Conservation (phyloP, 2,797 vertebrate species). For the Fundulus diaphanus region DNA sequence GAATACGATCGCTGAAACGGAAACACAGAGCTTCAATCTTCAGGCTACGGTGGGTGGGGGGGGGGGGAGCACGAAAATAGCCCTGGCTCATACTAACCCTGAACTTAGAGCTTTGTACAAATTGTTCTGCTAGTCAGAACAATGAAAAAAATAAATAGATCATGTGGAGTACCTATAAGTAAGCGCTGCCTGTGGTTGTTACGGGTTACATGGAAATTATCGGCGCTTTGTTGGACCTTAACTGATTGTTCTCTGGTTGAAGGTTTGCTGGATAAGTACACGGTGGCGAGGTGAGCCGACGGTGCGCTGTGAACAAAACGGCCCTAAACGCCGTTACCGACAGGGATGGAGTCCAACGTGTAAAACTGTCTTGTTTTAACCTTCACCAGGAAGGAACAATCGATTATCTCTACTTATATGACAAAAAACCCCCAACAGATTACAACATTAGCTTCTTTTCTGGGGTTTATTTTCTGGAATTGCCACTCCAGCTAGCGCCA, state of each 20-base stretch:
- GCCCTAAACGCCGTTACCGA: too few species aligned
- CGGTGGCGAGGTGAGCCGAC: not conserved
- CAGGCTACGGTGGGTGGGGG: not conserved
- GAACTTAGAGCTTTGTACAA: not conserved
- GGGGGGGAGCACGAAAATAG: not conserved
- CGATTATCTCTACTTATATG: not conserved
- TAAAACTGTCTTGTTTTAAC: too few species aligned
- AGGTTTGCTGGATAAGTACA: not conserved
- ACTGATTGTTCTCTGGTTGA: not conserved
- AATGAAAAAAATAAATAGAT: not conserved
- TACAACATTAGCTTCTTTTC: not conserved
- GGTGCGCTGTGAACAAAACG: not conserved
- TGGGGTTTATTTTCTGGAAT: not conserved
- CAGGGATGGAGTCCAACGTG: too few species aligned
- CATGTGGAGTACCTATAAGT: not conserved
- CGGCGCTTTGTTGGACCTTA: not conserved
- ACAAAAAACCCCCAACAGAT: not conserved
- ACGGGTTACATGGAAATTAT: not conserved
- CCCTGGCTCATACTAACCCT: not conserved
- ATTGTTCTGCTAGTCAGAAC: not conserved
- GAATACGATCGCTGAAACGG: not conserved
- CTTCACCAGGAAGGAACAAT: too few species aligned
- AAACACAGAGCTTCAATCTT: constrained; percentile 1
- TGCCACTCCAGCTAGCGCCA: too few species aligned
- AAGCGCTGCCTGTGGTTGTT: not conserved